These are phyloP conservation scores for Poecilia wingei DNA, from an alignment of 2,797 vertebrate genomes.

Conservation along the genomic window DNA sequence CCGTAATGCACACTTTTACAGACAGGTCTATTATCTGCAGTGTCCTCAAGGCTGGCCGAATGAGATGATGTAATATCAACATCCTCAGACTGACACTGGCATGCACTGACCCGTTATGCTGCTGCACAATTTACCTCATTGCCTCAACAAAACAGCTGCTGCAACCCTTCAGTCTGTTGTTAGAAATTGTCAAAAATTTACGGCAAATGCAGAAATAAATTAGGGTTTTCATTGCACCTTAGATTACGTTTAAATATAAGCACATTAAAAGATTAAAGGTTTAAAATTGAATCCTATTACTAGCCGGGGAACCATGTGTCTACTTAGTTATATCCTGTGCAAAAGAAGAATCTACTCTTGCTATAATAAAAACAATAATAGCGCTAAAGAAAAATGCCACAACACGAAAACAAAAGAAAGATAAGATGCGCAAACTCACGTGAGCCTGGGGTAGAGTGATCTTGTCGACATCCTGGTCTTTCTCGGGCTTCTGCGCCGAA, in stretches of 20 bases:
- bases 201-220: background rate
- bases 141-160: background rate
- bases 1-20: background rate
- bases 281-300: constrained; percentile 13
- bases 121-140: background rate
- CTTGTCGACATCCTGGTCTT: constrained; percentile 81
- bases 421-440: constrained; percentile 75
- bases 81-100: constrained; percentile 30
- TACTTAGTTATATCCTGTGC: background rate
- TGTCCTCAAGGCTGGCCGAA: constrained; percentile 27
- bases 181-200: background rate
- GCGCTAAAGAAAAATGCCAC: constrained; percentile 8
- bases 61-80: constrained; percentile 75
- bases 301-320: constrained; percentile 2
- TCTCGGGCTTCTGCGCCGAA: constrained; percentile 84
- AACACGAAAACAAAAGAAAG: constrained; percentile 34
- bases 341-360: background rate
- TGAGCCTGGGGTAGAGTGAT: constrained; percentile 82
- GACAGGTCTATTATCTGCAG: constrained; percentile 48
- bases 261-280: background rate
- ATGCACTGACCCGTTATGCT: constrained; percentile 14
- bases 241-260: background rate
- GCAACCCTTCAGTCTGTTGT: background rate
- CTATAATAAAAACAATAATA: background rate
- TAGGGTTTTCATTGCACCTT: background rate